These are phyloP conservation scores for Myopa tessellatipennis DNA, from an alignment of 2,888 invertebrate species.

Conservation along the genomic window DNA sequence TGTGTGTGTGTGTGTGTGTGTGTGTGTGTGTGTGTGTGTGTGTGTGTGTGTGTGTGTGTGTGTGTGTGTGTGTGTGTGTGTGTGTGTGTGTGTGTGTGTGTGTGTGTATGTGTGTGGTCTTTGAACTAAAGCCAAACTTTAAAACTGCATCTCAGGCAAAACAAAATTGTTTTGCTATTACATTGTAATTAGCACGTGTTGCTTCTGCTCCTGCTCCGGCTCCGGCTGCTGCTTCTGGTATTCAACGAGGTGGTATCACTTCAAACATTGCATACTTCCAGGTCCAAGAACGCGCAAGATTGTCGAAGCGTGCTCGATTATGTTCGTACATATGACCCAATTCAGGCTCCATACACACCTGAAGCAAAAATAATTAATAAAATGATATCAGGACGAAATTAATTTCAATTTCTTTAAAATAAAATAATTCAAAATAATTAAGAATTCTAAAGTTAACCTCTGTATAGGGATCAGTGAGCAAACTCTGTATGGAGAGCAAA, in stretches of 20 bases:
- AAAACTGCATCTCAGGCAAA: neutral
- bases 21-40: no score
- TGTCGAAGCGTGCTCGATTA: slow-evolving; percentile 80
- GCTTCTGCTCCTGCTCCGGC: neutral
- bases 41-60: no score
- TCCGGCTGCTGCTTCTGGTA: neutral
- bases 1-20: no score
- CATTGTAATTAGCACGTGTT: neutral
- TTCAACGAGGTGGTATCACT: slow-evolving; percentile 67
- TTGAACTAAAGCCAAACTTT: no score
- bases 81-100: no score
- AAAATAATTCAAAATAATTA: neutral
- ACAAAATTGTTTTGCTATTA: neutral
- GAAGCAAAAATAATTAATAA: slow-evolving; percentile 37
- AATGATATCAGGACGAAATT: slow-evolving; percentile 12
- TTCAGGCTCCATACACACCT: slow-evolving; percentile 91
- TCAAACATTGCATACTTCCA: slow-evolving; percentile 92
- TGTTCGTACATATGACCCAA: slow-evolving; percentile 82
- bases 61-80: no score
- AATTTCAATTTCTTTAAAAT: neutral
- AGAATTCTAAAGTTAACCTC: slow-evolving; percentile 69
- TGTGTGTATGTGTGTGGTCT: no score
- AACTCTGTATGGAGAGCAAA: slow-evolving; percentile 86
- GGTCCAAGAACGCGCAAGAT: slow-evolving; percentile 87
- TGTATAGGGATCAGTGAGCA: slow-evolving; percentile 90